A percentile compares a stretch with the other conserved stretches of the same genome.
These are phyloP conservation scores for Laupala kohalensis DNA, from an alignment of 1,140 invertebrate species.

Conservation along the genomic window DNA sequence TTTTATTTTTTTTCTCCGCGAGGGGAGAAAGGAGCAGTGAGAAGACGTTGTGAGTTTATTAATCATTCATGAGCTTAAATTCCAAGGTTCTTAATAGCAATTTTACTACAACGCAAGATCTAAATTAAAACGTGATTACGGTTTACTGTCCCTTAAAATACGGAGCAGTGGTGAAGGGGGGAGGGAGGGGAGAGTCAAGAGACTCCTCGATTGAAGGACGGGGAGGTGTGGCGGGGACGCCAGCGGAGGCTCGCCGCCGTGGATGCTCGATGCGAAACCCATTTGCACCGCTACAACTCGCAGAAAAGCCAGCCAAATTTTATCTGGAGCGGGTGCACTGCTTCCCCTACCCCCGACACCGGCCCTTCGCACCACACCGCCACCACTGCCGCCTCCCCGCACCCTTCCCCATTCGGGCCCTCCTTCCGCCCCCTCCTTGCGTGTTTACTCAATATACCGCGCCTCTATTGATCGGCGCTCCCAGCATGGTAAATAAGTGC, in stretches of 20 bases:
- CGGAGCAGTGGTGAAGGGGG: neutral
- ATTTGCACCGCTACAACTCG: constrained; percentile 4
- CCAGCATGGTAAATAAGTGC: constrained; percentile 17
- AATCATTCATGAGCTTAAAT: constrained; percentile 15
- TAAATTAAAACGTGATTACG: constrained; percentile 7
- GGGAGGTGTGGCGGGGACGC: neutral
- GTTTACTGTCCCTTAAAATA: constrained; percentile 8
- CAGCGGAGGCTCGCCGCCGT: neutral
- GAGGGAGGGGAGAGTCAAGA: neutral
- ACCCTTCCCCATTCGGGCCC: neutral
- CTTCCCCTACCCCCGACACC: neutral
- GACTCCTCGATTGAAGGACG: too few species aligned
- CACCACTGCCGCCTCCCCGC: neutral
- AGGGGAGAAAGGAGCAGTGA: too few species aligned
- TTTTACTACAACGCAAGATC: constrained; percentile 8
- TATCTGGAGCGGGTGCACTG: constrained; percentile 1
- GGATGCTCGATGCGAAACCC: constrained; percentile 2
- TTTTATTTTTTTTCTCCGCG: neutral
- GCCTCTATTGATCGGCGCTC: neutral
- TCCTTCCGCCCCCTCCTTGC: neutral
- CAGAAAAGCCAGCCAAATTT: constrained; percentile 9
- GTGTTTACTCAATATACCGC: constrained; percentile 8
- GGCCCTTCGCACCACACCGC: neutral
- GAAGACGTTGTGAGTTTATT: constrained; percentile 6
- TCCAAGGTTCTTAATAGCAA: constrained; percentile 7